Conservation (phyloP, 2,888 invertebrate species). For the Oscheius sp. region DNA sequence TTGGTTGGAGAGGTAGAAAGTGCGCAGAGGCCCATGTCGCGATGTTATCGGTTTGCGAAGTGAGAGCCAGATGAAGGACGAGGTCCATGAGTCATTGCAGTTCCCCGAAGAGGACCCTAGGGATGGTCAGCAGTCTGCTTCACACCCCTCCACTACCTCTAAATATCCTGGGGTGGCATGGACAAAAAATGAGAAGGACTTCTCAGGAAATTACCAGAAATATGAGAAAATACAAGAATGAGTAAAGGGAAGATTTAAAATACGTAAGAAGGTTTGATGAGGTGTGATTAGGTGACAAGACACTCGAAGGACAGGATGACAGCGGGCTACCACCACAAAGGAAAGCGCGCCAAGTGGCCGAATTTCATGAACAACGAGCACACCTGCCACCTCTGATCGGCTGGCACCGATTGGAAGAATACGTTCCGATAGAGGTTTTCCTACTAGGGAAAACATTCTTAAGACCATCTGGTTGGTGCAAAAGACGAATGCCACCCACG, state of each 20-base stretch:
- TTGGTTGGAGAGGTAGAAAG: conserved; percentile 10
- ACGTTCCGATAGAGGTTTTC: conserved; percentile 10
- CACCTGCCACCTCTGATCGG: conserved; percentile 30
- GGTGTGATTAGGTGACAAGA: conserved; percentile 6
- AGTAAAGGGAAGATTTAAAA: too few relatives aligned
- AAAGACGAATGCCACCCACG: too few relatives aligned
- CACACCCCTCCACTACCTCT: neutral
- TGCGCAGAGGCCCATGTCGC: conserved; percentile 18
- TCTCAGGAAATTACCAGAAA: neutral
- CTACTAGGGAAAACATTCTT: neutral
- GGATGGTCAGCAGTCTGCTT: conserved; percentile 17
- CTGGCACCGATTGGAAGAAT: conserved; percentile 19
- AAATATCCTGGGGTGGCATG: neutral
- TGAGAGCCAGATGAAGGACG: conserved; percentile 35
- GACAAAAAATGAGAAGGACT: neutral
- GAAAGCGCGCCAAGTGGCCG: conserved; percentile 38
- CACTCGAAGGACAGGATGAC: conserved; percentile 20
- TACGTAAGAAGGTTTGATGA: neutral
- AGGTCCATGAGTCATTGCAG: conserved; percentile 31
- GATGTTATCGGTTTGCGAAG: conserved; percentile 31
- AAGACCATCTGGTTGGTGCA: too few relatives aligned
- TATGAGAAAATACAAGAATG: too few relatives aligned
- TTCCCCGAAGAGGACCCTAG: conserved; percentile 28
- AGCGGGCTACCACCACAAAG: conserved; percentile 34
- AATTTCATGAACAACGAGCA: conserved; percentile 35